phyloP scores from a whole-genome alignment of 2,113 vertebrate genomes.

The Macquaria ambigua region DNA sequence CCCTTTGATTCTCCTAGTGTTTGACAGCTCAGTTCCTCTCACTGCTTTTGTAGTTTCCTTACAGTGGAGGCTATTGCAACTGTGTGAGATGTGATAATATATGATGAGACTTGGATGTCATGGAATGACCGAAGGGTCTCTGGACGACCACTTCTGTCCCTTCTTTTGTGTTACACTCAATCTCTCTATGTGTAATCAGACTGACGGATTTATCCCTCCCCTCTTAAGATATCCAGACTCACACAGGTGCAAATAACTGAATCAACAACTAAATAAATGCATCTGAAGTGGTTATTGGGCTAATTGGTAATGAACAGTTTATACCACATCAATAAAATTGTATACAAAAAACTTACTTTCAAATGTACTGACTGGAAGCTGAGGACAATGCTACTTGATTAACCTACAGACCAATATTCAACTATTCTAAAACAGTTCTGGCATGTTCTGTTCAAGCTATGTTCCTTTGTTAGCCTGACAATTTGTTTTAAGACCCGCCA shows the following conservation, averaged over 20 bases:
- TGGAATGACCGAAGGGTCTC: not conserved
- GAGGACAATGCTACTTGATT: not conserved
- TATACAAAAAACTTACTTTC: no score
- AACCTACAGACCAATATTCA: not conserved
- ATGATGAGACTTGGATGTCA: not conserved
- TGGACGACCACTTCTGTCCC: not conserved
- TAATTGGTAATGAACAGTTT: not conserved
- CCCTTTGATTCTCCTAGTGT: conserved; percentile 32
- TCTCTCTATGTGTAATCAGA: not conserved
- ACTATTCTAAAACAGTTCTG: no score
- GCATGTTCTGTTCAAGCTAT: no score
- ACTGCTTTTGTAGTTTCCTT: conserved; percentile 14
- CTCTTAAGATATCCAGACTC: not conserved
- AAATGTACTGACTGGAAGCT: not conserved
- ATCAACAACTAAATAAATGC: not conserved
- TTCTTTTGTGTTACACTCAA: not conserved
- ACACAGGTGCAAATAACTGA: not conserved
- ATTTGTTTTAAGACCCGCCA: no score
- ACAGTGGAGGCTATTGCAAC: not conserved
- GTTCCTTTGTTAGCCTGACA: no score
- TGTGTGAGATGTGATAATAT: not conserved
- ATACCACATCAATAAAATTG: not conserved
- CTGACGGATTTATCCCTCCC: not conserved
- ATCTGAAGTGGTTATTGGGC: not conserved
- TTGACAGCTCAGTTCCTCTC: conserved; percentile 5